Base-by-base conservation (phyloP, 2,113 vertebrate species). In the Lagenorhynchus albirostris region DNA sequence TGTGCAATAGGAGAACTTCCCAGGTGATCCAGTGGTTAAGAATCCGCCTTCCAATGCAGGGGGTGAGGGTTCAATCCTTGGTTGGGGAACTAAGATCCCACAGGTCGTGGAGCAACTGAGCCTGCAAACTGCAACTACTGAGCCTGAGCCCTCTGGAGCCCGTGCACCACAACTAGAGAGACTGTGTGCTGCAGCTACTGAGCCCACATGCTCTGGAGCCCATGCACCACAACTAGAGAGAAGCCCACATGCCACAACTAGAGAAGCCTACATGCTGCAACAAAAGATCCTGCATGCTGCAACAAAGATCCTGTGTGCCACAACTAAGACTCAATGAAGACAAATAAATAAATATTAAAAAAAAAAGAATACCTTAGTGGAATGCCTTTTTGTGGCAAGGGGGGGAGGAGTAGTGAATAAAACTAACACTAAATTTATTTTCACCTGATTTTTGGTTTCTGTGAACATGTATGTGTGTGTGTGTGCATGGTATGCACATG, bases 41-140 rank as follows among this genome's bases (percentile, higher is more conserved):
- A 53, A 53, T 53, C 53, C 0, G 15, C 5, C 53, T 53, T 31
- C 73, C 26, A 47, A 26, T 5, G 26, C 41, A 76, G 26, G 26
- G 8, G 0, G 26, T 1, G 44, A 0, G 2, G 71, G 14, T 31
- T 3, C 26, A 10, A 20, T 50, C 29, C 44, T 15, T 33, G 44
- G 26, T 10, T 9, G 31, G 29, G 47, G 29, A 50, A 76, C 29
- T 50, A 76, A 76, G 29, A 76, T 31, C 53, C 53, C 15, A 53
- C 5, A 53, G 53, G 53, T 13, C 15, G 15, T 53, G 53, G 53
- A 53, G 53, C 53, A 53, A 53, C 53, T 53, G 53, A 53, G 53
- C 53, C 5, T 53, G 53, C 1, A 0, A 53, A 17, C 53, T 53
- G 53, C 53, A 53, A 53, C 14, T 53, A 53, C 15, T 53, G 53